Conservation (phyloP, 1,140 invertebrate species). For the Drosophila melanica region DNA sequence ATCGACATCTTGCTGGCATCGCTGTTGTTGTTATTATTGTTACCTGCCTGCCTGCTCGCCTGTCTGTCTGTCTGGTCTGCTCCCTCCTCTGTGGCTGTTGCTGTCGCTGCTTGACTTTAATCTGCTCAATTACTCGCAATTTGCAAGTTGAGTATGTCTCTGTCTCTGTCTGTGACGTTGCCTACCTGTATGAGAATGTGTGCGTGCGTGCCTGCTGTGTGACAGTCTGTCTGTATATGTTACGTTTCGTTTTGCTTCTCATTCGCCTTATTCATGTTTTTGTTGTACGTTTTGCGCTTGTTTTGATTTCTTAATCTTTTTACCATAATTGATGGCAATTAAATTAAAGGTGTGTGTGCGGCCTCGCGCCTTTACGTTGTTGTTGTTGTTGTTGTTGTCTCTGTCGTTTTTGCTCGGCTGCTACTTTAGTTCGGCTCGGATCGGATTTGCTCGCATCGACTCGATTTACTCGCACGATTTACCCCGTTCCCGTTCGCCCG, state of each 20-base stretch:
- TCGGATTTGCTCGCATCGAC: slow-evolving; percentile 31
- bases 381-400: neutral
- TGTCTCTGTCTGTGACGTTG: slow-evolving; percentile 22
- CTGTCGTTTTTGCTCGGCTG: slow-evolving; percentile 14
- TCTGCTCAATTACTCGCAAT: slow-evolving; percentile 83
- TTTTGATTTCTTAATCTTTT: slow-evolving; percentile 83
- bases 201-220: slow-evolving; percentile 14
- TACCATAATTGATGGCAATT: slow-evolving; percentile 83
- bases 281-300: slow-evolving; percentile 67
- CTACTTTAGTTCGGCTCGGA: slow-evolving; percentile 29
- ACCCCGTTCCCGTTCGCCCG: slow-evolving; percentile 34
- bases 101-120: slow-evolving; percentile 78
- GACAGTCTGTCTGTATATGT: slow-evolving; percentile 29
- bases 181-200: slow-evolving; percentile 31
- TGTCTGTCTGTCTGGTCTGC: slow-evolving; percentile 23
- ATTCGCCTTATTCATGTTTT: slow-evolving; percentile 72
- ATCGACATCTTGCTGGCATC: slow-evolving; percentile 49
- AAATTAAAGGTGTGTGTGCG: slow-evolving; percentile 81
- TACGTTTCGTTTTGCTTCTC: slow-evolving; percentile 60
- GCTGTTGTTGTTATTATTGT: slow-evolving; percentile 33
- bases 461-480: slow-evolving; percentile 38
- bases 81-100: slow-evolving; percentile 33
- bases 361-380: slow-evolving; percentile 43
- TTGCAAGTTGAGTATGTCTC: slow-evolving; percentile 68
- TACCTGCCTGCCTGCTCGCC: slow-evolving; percentile 22